Conservation (phyloP, 1,140 invertebrate species). For the Ericerus pela region DNA sequence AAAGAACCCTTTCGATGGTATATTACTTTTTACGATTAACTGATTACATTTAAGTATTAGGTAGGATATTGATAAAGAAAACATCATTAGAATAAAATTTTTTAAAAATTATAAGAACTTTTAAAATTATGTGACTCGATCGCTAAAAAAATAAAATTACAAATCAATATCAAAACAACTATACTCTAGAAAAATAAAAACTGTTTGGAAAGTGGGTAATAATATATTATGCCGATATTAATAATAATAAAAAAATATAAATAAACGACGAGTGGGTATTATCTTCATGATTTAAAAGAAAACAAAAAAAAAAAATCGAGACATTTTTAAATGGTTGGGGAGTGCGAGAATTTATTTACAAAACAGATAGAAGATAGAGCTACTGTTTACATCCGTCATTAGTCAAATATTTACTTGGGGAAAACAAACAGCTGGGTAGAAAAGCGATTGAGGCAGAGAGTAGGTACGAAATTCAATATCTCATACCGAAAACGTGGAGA, state of each 20-base stretch:
- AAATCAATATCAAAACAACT: too few relatives aligned
- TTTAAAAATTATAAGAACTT: too few relatives aligned
- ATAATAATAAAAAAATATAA: background rate
- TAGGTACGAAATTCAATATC: slow-evolving; percentile 8
- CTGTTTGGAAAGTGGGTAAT: too few relatives aligned
- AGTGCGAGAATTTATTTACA: slow-evolving; percentile 5
- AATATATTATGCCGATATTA: too few relatives aligned
- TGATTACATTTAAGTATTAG: too few relatives aligned
- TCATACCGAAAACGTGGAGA: background rate
- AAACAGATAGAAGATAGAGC: slow-evolving; percentile 8
- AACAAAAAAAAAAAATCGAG: background rate
- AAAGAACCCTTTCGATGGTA: too few relatives aligned
- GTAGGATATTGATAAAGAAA: too few relatives aligned
- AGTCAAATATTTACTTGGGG: slow-evolving; percentile 8
- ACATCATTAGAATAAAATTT: too few relatives aligned
- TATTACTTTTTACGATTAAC: too few relatives aligned
- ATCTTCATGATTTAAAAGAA: slow-evolving; percentile 2
- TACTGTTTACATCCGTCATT: slow-evolving; percentile 10
- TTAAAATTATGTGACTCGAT: too few relatives aligned
- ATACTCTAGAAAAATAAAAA: too few relatives aligned
- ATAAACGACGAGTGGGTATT: background rate
- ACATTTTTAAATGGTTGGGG: background rate
- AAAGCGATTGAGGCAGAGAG: slow-evolving; percentile 7
- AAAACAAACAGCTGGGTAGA: slow-evolving; percentile 3
- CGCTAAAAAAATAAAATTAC: too few relatives aligned